phyloP scores from a whole-genome alignment of 2,113 vertebrate species.

The Labeo catla region DNA sequence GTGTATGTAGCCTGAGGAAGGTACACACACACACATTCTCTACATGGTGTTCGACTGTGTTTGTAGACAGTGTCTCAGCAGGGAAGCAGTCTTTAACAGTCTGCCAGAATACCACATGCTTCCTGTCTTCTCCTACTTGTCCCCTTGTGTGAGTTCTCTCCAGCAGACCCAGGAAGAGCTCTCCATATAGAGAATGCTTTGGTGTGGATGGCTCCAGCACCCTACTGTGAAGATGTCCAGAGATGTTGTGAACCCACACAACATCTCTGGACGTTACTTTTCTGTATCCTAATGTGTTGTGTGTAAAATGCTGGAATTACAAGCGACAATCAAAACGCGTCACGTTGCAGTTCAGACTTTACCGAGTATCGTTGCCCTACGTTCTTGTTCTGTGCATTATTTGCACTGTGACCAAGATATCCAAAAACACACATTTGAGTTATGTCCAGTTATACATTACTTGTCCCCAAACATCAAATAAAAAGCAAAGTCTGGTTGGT shows the following conservation, averaged over 20 bases:
- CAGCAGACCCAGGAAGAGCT: constrained; percentile 17
- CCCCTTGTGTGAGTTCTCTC: constrained; percentile 22
- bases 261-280: neutral
- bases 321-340: neutral
- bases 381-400: neutral
- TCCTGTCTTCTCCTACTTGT: constrained; percentile 10
- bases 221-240: constrained; percentile 34
- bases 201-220: constrained; percentile 35
- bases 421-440: neutral
- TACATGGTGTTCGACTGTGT: constrained; percentile 31
- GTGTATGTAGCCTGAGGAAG: neutral
- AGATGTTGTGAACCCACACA: neutral
- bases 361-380: neutral
- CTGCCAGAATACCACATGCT: constrained; percentile 31
- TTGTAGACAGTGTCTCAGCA: constrained; percentile 35
- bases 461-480: neutral
- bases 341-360: neutral
- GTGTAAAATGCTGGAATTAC: neutral
- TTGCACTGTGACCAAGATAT: neutral
- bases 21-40: constrained; percentile 3
- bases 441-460: neutral
- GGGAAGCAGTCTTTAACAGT: constrained; percentile 25
- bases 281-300: neutral
- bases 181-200: neutral
- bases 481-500: neutral